Evolutionary conservation across 2,113 vertebrate genomes (phyloP).

Genomic region (Brienomyrus longianalis): DNA sequence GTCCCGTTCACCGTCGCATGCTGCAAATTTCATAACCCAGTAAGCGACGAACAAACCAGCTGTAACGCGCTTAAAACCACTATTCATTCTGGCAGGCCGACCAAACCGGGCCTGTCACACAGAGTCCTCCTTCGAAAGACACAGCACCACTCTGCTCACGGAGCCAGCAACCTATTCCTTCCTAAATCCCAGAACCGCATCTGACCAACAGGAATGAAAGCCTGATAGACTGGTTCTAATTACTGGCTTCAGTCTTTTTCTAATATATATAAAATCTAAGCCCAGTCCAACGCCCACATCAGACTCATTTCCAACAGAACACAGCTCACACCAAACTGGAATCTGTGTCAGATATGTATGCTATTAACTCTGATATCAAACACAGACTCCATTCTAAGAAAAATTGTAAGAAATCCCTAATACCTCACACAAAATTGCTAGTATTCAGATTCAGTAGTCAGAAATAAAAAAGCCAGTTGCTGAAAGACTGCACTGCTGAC

Average conservation of each 20-base stretch:
- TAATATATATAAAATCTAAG: background rate
- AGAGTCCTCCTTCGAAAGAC: slow-evolving; percentile 18
- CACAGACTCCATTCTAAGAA: background rate
- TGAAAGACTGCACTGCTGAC: background rate
- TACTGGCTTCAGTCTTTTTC: background rate
- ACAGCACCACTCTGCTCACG: slow-evolving; percentile 26
- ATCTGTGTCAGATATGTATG: background rate
- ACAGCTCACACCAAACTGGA: background rate
- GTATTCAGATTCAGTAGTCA: background rate
- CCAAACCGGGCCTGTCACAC: slow-evolving; percentile 41
- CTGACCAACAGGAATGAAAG: slow-evolving; percentile 2
- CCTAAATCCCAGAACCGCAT: slow-evolving; percentile 33
- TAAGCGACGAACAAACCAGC: slow-evolving; percentile 41
- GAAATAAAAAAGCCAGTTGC: background rate
- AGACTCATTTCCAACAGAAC: background rate
- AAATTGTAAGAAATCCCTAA: background rate
- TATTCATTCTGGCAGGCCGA: slow-evolving; percentile 48
- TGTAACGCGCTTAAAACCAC: slow-evolving; percentile 47
- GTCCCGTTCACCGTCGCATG: slow-evolving; percentile 34
- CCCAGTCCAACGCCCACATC: background rate
- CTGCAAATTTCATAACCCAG: slow-evolving; percentile 55
- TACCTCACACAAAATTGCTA: background rate
- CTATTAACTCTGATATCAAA: background rate
- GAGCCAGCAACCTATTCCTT: slow-evolving; percentile 16
- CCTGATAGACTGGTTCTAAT: background rate